A percentile compares a stretch with the other conserved stretches of the same genome.
Evolutionary conservation across 1,140 invertebrate genomes (phyloP).

Genomic region (Thrips palmi): DNA sequence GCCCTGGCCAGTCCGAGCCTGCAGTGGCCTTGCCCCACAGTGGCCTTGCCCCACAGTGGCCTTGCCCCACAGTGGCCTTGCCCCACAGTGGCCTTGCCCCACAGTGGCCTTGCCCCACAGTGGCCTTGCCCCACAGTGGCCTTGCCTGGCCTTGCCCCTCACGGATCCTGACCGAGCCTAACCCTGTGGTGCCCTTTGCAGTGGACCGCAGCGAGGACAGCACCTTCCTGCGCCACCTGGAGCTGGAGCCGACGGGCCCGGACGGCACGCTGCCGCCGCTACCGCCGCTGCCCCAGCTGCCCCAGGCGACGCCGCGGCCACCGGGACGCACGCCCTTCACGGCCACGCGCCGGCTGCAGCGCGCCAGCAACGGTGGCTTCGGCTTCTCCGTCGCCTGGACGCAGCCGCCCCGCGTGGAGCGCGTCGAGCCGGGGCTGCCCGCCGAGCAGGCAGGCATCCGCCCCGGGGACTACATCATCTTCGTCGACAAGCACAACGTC

Average conservation of each 20-base stretch:
- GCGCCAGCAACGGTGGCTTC: conserved; percentile 45
- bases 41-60: no score
- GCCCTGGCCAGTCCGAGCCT: no score
- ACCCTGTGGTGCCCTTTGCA: no score
- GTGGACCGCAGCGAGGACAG: conserved; percentile 30
- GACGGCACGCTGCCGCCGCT: conserved; percentile 23
- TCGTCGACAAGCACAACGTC: conserved; percentile 68
- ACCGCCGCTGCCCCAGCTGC: conserved; percentile 28
- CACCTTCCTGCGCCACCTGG: conserved; percentile 53
- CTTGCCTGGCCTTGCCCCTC: no score
- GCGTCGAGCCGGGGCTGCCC: conserved; percentile 62
- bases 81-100: no score
- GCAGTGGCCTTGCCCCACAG: no score
- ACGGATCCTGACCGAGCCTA: no score
- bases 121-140: no score
- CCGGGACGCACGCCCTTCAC: conserved; percentile 71
- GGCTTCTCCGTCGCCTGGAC: conserved; percentile 86
- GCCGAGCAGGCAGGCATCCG: conserved; percentile 59
- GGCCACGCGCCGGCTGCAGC: conserved; percentile 38
- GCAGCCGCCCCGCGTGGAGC: conserved; percentile 69
- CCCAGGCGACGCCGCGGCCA: no score
- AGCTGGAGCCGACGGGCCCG: conserved; percentile 55
- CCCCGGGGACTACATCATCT: conserved; percentile 71
- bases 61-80: no score
- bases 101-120: no score